Evolutionary conservation across 2,113 vertebrate species (phyloP), one percentile per base, ranked within the genome.

Genomic region (Gavialis gangeticus): DNA sequence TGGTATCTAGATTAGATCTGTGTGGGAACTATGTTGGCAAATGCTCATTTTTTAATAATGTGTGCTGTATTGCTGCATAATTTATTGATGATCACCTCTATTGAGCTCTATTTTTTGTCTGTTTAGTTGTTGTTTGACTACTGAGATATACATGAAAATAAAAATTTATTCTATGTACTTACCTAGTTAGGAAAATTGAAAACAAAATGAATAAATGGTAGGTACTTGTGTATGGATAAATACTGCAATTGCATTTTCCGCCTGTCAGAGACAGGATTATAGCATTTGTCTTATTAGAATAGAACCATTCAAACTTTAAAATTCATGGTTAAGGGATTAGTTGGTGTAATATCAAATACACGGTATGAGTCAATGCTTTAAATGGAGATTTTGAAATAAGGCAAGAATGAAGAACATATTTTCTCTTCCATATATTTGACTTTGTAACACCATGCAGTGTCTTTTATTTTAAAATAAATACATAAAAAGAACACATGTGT

Each of bases 361-460:
- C 2, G 75, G n/a, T 56, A 64, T 55, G 2, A 89, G 19, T 64
- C 66, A 89, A 84, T n/a, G n/a, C 4, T 30, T 14, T 6, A 3
- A 75, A 54, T 59, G 14, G 30, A 89, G 58, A 63, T 58, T 87
- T 95, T 63, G 87, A 94, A 93, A 88, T 84, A 82, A 91, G 27
- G 4, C 64, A 91, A 28, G 6, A 83, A 79, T 64, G 84, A 89
- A 85, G 14, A 94, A 82, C 22, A 37, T 1, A 73, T 9, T 82
- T 88, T 58, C 4, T 3, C 1, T 58, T 88, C 34, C 80, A 63
- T 75, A 86, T 78, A 34, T 25, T 37, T 59, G 2, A 71, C 4
- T 89, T 85, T 78, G 58, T 37, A 56, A 18, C 4, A 54, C 16
- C 11, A 54, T 4, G 4, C 10, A 24, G 3, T 57, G 2, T 3